phyloP scores from a whole-genome alignment of 2,797 vertebrate species.

The Eulemur rubriventer region DNA sequence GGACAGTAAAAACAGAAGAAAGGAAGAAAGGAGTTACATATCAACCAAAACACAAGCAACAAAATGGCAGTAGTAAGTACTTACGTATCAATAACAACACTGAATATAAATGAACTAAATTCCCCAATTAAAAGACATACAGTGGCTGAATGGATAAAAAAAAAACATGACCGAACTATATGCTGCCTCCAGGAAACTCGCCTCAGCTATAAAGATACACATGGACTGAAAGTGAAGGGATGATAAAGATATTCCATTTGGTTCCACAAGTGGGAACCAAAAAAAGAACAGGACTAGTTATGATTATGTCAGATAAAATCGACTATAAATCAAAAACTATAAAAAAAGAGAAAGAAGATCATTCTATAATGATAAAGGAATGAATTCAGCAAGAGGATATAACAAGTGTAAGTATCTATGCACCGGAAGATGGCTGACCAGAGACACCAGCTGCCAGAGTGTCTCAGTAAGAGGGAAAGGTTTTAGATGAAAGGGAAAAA shows the following conservation, averaged over 20 bases:
- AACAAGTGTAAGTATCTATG: too few species aligned
- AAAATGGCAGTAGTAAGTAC: too few species aligned
- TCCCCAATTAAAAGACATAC: too few species aligned
- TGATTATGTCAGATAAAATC: not conserved
- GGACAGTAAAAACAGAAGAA: not conserved
- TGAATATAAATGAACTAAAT: too few species aligned
- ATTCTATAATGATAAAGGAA: not conserved
- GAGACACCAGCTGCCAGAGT: too few species aligned
- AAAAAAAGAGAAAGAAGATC: not conserved
- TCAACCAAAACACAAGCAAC: not conserved
- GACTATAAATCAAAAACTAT: not conserved
- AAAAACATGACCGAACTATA: too few species aligned
- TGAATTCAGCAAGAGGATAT: not conserved
- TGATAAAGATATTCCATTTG: not conserved
- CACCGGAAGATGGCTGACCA: too few species aligned
- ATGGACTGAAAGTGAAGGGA: not conserved
- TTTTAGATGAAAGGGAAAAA: too few species aligned
- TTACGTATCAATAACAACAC: too few species aligned
- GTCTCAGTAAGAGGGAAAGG: too few species aligned
- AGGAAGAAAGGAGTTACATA: not conserved
- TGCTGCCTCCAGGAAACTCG: too few species aligned
- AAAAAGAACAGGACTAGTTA: not conserved
- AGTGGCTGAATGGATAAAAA: too few species aligned
- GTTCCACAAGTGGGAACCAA: not conserved
- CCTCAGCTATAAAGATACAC: not conserved